Evolutionary conservation across 2,113 vertebrate species (phyloP).

Genomic region (Falco punctatus): DNA sequence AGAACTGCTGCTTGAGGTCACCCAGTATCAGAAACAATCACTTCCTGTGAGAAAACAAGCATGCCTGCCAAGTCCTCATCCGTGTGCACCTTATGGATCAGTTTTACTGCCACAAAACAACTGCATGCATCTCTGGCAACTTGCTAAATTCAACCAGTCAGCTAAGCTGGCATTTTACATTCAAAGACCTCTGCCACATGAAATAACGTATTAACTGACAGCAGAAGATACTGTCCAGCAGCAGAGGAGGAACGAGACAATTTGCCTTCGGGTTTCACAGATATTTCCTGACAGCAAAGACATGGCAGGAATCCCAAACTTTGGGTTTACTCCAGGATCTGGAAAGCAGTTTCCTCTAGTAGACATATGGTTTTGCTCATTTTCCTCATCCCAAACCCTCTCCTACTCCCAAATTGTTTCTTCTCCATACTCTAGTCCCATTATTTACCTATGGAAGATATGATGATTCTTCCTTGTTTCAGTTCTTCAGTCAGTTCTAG

Average conservation of each 20-base stretch:
- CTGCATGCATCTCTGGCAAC: background rate
- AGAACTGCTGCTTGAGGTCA: background rate
- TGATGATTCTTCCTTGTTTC: background rate
- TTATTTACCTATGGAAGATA: background rate
- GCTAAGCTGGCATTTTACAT: background rate
- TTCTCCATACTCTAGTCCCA: background rate
- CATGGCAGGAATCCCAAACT: background rate
- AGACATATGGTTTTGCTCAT: background rate
- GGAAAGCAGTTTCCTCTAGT: background rate
- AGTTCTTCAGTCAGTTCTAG: background rate
- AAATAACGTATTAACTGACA: constrained; percentile 12
- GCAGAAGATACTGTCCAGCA: background rate
- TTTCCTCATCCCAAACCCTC: background rate
- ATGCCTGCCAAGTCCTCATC: background rate
- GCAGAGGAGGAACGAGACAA: background rate
- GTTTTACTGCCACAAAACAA: background rate
- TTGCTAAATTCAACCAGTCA: constrained; percentile 25
- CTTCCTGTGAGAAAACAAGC: background rate
- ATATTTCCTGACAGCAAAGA: constrained; percentile 25
- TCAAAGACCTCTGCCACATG: background rate
- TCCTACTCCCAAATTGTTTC: background rate
- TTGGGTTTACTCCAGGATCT: background rate
- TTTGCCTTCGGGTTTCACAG: constrained; percentile 4
- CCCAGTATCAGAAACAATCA: background rate
- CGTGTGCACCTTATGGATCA: background rate